phyloP scores from a whole-genome alignment of 2,888 invertebrate genomes.

The Autographa gamma region DNA sequence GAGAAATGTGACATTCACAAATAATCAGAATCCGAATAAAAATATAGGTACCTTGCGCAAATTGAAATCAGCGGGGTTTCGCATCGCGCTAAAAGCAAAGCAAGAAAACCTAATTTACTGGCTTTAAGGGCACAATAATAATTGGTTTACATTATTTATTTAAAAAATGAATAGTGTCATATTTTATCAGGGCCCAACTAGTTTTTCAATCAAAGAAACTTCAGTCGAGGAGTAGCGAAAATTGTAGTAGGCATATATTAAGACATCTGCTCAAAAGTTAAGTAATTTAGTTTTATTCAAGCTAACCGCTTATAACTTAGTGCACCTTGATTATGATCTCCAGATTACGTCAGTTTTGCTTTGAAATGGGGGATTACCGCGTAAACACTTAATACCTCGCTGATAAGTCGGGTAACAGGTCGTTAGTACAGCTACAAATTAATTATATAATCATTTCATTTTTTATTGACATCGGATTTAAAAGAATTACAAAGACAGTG shows the following conservation, averaged over 20 bases:
- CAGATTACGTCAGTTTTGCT: slow-evolving; percentile 64
- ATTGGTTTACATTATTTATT: no score
- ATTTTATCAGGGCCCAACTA: no score
- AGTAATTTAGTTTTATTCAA: not conserved
- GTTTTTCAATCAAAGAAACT: no score
- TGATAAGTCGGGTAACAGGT: slow-evolving; percentile 54
- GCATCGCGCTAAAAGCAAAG: no score
- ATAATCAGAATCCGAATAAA: not conserved
- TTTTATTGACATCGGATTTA: slow-evolving; percentile 37
- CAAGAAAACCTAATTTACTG: no score
- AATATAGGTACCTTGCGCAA: not conserved
- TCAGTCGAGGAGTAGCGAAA: no score
- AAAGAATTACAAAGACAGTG: not conserved
- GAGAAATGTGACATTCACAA: no score
- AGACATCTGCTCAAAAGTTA: no score
- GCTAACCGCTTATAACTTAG: slow-evolving; percentile 25
- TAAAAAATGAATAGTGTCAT: no score
- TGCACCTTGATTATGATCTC: slow-evolving; percentile 48
- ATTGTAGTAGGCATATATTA: no score
- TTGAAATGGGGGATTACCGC: slow-evolving; percentile 65
- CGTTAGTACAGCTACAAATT: slow-evolving; percentile 32
- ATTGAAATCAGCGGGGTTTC: not conserved
- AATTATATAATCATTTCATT: slow-evolving; percentile 52
- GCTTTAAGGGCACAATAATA: no score
- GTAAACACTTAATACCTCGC: slow-evolving; percentile 63